These are phyloP conservation scores for Haplochromis burtoni DNA, from an alignment of 2,113 vertebrate genomes.

Conservation along the genomic window DNA sequence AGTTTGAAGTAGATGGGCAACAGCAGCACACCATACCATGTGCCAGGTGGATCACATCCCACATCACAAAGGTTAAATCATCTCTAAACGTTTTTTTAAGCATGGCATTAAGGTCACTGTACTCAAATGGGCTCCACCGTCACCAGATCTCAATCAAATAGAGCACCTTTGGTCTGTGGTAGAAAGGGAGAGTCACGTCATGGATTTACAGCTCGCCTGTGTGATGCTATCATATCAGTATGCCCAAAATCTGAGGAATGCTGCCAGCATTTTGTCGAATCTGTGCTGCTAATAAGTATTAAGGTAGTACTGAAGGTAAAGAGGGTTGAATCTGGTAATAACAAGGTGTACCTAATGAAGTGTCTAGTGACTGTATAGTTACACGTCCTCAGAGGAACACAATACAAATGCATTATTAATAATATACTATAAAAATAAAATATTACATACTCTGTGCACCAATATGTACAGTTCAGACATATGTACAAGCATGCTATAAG, in stretches of 20 bases:
- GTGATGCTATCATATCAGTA: accelerated
- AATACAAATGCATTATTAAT: accelerated
- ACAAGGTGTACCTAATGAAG: neutral
- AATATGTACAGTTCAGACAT: neutral
- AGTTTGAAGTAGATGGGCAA: neutral
- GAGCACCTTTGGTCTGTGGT: neutral
- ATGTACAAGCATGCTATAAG: neutral
- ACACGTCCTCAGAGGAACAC: neutral
- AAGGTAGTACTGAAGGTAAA: neutral
- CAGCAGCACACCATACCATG: neutral
- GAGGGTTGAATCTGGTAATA: neutral
- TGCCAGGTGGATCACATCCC: neutral
- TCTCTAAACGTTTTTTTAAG: accelerated
- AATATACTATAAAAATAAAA: neutral
- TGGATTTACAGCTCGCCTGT: neutral
- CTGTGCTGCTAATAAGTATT: too few relatives aligned
- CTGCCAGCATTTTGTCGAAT: neutral
- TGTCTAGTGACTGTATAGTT: neutral
- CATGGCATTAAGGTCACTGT: neutral
- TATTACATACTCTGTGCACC: neutral
- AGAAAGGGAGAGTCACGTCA: neutral
- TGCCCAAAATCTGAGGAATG: neutral
- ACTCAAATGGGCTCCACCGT: neutral
- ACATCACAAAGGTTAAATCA: neutral
- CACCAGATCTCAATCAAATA: accelerated